Conservation (phyloP, 2,888 invertebrate species). For the Cephonodes hylas region DNA sequence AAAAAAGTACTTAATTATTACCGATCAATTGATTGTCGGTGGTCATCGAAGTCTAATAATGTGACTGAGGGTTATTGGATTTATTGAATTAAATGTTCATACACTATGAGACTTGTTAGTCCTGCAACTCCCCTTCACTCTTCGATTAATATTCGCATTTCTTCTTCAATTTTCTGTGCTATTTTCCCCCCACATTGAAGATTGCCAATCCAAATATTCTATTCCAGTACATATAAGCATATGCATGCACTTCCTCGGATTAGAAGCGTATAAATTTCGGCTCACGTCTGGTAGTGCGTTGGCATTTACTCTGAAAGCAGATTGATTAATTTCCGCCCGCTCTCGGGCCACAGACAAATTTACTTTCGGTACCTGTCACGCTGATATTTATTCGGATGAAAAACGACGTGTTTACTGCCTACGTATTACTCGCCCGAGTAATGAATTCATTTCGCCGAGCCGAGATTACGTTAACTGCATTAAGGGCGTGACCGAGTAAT, state of each 20-base stretch:
- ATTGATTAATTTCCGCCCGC: constrained; percentile 62
- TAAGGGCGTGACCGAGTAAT: constrained; percentile 27
- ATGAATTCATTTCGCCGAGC: neutral
- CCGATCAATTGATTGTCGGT: too few relatives aligned
- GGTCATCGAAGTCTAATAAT: too few relatives aligned
- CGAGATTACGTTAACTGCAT: neutral
- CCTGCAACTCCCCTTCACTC: too few relatives aligned
- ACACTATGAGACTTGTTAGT: too few relatives aligned
- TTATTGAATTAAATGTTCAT: too few relatives aligned
- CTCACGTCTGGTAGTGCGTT: constrained; percentile 29
- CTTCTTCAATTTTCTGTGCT: too few relatives aligned
- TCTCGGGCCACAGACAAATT: constrained; percentile 33
- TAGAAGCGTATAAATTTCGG: constrained; percentile 27
- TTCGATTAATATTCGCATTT: too few relatives aligned
- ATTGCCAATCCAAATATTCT: too few relatives aligned
- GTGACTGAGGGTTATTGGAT: too few relatives aligned
- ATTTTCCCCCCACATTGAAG: too few relatives aligned
- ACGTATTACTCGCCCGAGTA: neutral
- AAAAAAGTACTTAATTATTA: too few relatives aligned
- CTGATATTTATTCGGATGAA: neutral
- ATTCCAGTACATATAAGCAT: too few relatives aligned
- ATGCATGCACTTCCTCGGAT: neutral
- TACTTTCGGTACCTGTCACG: constrained; percentile 27
- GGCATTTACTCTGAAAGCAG: constrained; percentile 40
- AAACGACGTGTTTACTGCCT: neutral